phyloP scores from a whole-genome alignment of 2,113 vertebrate genomes.

The Morone saxatilis region DNA sequence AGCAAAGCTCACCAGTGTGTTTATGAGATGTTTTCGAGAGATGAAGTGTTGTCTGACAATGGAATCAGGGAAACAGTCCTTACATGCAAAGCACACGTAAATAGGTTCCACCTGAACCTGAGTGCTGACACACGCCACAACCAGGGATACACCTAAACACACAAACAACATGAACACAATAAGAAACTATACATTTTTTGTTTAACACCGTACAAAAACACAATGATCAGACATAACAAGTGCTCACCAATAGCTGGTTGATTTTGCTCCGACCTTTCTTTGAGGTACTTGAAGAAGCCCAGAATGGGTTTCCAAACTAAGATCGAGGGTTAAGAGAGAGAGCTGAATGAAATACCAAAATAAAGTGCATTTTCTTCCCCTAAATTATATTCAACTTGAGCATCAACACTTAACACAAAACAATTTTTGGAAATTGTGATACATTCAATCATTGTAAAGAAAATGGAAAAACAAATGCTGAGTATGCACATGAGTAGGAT shows the following conservation, averaged over 20 bases:
- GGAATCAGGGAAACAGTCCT: constrained; percentile 19
- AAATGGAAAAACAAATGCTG: neutral
- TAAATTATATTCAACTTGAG: neutral
- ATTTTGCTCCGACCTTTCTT: neutral
- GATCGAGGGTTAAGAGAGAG: neutral
- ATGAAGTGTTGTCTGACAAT: constrained; percentile 33
- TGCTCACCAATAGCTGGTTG: constrained; percentile 62
- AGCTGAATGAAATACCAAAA: neutral
- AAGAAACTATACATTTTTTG: neutral
- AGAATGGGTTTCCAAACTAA: neutral
- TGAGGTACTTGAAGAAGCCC: neutral
- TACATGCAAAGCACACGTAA: constrained; percentile 73
- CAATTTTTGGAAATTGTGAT: neutral
- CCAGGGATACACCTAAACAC: constrained; percentile 46
- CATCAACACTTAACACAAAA: neutral
- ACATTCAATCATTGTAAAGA: neutral
- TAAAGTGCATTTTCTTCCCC: neutral
- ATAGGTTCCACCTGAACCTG: neutral
- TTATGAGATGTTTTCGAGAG: constrained; percentile 57
- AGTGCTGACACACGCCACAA: constrained; percentile 55
- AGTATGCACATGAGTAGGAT: neutral
- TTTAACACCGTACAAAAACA: neutral
- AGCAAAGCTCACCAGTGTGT: constrained; percentile 59
- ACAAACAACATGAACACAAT: neutral
- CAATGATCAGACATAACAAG: neutral